Conservation (phyloP, 2,113 vertebrate genomes). For the Xiphias gladius region DNA sequence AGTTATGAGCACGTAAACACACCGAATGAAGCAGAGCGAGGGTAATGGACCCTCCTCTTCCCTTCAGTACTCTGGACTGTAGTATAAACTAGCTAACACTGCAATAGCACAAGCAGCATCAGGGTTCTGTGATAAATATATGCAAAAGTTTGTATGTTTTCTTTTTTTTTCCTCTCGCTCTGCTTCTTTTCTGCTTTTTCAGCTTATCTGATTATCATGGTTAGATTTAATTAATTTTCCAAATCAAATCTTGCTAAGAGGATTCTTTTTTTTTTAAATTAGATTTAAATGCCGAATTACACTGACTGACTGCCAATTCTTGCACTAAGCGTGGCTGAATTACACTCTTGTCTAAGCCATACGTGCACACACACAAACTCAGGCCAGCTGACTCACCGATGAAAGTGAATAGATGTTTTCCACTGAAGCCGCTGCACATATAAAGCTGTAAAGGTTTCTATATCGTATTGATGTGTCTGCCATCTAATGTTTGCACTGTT, state of each 20-base stretch:
- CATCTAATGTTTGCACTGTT: slow-evolving; percentile 29
- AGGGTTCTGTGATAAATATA: slow-evolving; percentile 36
- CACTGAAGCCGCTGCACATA: neutral
- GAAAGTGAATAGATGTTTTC: slow-evolving; percentile 19
- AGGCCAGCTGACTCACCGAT: slow-evolving; percentile 42
- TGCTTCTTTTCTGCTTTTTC: slow-evolving; percentile 11
- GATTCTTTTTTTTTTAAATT: slow-evolving; percentile 36
- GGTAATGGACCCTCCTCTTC: neutral
- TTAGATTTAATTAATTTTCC: slow-evolving; percentile 30
- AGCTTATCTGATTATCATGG: neutral
- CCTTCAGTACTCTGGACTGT: slow-evolving; percentile 14
- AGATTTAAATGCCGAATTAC: slow-evolving; percentile 33
- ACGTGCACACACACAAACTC: slow-evolving; percentile 16
- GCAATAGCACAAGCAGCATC: slow-evolving; percentile 34
- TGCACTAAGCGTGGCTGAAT: slow-evolving; percentile 45
- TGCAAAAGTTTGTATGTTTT: slow-evolving; percentile 38
- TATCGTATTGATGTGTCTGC: slow-evolving; percentile 22
- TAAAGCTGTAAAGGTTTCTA: neutral
- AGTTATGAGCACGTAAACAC: slow-evolving; percentile 28
- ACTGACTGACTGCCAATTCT: slow-evolving; percentile 46
- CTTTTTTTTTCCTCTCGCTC: neutral
- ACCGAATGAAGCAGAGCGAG: neutral
- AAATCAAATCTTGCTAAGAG: slow-evolving; percentile 31
- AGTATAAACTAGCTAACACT: slow-evolving; percentile 17
- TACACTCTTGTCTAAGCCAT: slow-evolving; percentile 18